Evolutionary conservation across 2,888 invertebrate genomes (phyloP), one percentile per base, ranked within the genome.

Genomic region (Luperina testacea): DNA sequence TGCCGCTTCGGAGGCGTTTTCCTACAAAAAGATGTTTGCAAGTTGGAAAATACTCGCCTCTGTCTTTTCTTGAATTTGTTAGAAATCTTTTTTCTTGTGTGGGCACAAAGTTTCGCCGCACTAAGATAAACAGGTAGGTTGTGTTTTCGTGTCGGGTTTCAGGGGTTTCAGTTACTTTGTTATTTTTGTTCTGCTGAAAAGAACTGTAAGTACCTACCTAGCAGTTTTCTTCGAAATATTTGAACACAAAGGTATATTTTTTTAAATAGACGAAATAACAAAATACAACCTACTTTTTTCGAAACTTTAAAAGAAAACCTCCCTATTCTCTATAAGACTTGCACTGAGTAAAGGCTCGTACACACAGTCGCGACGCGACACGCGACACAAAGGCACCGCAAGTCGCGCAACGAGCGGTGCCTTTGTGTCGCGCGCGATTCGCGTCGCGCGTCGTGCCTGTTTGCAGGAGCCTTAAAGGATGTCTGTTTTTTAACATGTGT

Each of bases 1-100:
- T 81, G 84, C 68, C 82, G 82, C 78, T 78, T 84, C 82, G 77
- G 68, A 80, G 78, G 78, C 76, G 79, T 81, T 79, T 78, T 80
- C 67, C 67, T 72, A 70, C 77, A 75, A 88, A 88, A 87, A 87
- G 78, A 87, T 77, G 82, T 88, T 87, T 71, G 82, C 80, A 80
- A 84, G 69, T 84, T 80, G 84, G 76, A 78, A 77, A 86, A 88
- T 78, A 73, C 76, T 77, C 77, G 78, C 69, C 77, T 72, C 77
- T 77, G 84, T 80, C 84, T 83, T 78, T 27, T 65, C 64, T 73
- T 81, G 78, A 84, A 80, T 88, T 78, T 84, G 85, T 87, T 83
- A 71, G 76, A 72, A 82, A 85, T 84, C 71, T 83, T 86, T 87
- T 77, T 83, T 86, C 81, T 83, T 77, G 59, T 57, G 83, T 83